These are phyloP conservation scores for Nothoprocta pentlandii DNA, from an alignment of 2,113 vertebrate genomes.

Conservation along the genomic window DNA sequence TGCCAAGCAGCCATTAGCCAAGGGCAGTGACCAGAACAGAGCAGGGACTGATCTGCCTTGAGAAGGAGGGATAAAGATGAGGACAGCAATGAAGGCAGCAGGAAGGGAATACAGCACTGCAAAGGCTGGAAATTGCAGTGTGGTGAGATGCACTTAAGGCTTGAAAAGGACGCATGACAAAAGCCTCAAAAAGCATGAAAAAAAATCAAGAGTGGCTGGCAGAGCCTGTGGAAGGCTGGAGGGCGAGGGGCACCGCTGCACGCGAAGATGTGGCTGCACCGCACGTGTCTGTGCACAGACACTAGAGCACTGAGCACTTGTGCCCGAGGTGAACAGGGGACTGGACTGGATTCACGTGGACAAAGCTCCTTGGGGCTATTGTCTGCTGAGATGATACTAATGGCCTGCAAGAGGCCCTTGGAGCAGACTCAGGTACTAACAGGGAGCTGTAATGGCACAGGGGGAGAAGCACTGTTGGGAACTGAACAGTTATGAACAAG, in stretches of 20 bases:
- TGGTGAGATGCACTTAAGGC: fast-evolving
- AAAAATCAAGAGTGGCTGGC: no score
- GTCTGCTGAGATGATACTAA: background rate
- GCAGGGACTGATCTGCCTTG: background rate
- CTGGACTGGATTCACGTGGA: background rate
- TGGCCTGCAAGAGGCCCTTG: background rate
- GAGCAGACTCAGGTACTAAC: background rate
- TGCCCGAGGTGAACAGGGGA: no score
- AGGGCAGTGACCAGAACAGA: background rate
- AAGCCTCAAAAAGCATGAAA: no score
- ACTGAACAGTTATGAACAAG: background rate
- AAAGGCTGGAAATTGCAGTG: background rate
- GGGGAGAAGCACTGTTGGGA: background rate
- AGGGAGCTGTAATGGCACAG: background rate
- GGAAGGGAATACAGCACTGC: background rate
- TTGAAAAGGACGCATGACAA: fast-evolving
- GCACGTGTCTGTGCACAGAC: no score
- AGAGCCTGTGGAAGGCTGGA: background rate
- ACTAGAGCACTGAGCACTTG: no score
- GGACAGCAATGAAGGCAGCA: background rate
- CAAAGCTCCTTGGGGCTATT: background rate
- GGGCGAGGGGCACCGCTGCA: no score
- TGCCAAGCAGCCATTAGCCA: background rate
- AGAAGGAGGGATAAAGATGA: background rate
- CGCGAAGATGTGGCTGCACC: no score